Evolutionary conservation across 2,888 invertebrate genomes (phyloP).

Genomic region (Aelia acuminata): DNA sequence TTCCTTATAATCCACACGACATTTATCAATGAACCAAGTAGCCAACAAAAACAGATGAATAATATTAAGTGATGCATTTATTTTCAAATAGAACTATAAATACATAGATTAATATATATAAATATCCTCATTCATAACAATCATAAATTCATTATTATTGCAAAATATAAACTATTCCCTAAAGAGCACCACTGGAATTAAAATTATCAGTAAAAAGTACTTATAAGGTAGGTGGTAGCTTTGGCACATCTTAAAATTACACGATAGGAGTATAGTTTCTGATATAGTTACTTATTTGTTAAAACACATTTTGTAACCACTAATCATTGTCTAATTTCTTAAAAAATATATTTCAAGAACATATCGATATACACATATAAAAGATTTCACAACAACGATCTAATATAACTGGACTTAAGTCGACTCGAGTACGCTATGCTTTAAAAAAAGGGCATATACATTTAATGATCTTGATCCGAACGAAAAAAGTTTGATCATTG

Average conservation of each 20-base stretch:
- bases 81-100: background rate
- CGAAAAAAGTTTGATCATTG: background rate
- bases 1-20: background rate
- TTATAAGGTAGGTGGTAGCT: background rate
- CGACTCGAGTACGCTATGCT: background rate
- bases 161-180: constrained; percentile 54
- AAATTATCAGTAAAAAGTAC: background rate
- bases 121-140: background rate
- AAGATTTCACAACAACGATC: constrained; percentile 21
- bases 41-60: background rate
- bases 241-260: constrained; percentile 22
- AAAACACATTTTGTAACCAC: background rate
- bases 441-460: constrained; percentile 17
- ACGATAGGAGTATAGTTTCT: background rate
- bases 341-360: constrained; percentile 35
- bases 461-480: background rate
- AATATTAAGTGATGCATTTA: background rate
- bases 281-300: constrained; percentile 22
- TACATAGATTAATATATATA: constrained; percentile 13
- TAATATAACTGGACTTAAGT: constrained; percentile 20
- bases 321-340: constrained; percentile 15
- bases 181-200: constrained; percentile 52
- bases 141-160: constrained; percentile 20
- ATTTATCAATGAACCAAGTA: background rate
- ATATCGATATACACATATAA: constrained; percentile 17